Percentiles rank a stretch among this genome's conserved stretches.
phyloP scores from a whole-genome alignment of 2,888 invertebrate genomes.

The Campoletis raptor region DNA sequence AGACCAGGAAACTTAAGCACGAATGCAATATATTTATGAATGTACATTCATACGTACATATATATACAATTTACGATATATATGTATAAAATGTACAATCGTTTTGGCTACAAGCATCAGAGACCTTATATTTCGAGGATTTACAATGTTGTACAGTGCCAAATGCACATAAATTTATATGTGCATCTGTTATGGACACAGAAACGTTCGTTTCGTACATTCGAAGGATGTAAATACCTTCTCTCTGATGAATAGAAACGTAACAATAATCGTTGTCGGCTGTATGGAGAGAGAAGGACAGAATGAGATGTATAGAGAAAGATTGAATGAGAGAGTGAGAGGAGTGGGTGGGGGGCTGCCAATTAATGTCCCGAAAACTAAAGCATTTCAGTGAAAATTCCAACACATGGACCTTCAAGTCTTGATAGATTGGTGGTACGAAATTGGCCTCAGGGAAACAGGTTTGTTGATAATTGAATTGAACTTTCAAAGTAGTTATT shows the following conservation, averaged over 20 bases:
- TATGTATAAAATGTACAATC: not conserved
- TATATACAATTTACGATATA: not conserved
- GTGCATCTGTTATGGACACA: not conserved
- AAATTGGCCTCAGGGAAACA: not conserved
- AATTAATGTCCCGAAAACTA: constrained; percentile 62
- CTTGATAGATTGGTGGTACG: not conserved
- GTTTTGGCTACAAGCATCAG: constrained; percentile 16
- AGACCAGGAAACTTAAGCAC: constrained; percentile 57
- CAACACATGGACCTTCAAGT: not conserved
- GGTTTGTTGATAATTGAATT: constrained; percentile 34
- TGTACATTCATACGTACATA: not conserved
- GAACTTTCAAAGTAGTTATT: not conserved
- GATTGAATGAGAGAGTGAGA: not conserved
- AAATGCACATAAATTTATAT: constrained; percentile 5
- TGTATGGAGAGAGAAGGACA: not conserved
- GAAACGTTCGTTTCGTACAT: constrained; percentile 7
- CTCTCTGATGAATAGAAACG: constrained; percentile 58
- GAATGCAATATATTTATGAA: not conserved
- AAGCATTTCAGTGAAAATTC: constrained; percentile 14
- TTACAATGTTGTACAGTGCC: constrained; percentile 1
- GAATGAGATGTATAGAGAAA: not conserved
- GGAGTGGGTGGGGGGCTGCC: constrained; percentile 21
- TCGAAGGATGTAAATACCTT: constrained; percentile 38
- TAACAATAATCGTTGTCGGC: constrained; percentile 65
- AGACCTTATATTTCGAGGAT: constrained; percentile 36